Conservation (phyloP, 2,797 vertebrate species). For the Crocodylus rhombifer region DNA sequence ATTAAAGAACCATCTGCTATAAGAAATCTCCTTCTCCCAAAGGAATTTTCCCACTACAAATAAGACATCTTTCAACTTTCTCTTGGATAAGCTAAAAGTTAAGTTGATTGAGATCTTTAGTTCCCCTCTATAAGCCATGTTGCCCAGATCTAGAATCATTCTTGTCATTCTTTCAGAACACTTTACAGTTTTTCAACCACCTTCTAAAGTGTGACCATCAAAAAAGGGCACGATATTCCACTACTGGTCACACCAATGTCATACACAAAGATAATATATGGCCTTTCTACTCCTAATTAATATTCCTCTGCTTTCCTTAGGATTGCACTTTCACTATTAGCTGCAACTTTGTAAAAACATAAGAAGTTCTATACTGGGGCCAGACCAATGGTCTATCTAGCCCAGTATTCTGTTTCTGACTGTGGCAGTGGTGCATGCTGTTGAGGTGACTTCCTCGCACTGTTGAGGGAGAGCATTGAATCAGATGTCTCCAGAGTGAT, state of each 20-base stretch:
- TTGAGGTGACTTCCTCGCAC: no score
- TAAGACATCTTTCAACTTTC: background rate
- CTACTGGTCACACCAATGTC: background rate
- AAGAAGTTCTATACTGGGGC: no score
- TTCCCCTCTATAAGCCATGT: background rate
- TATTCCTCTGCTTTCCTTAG: background rate
- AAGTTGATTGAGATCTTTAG: background rate
- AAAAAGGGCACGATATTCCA: background rate
- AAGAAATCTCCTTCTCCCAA: background rate
- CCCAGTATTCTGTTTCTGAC: no score
- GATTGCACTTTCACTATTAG: background rate
- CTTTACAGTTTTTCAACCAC: background rate
- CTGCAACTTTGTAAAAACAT: background rate
- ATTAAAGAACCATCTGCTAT: background rate
- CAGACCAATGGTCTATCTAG: no score
- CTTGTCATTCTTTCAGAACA: background rate
- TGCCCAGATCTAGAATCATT: background rate
- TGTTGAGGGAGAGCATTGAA: no score
- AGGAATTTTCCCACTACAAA: background rate
- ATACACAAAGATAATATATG: slow-evolving; percentile 11
- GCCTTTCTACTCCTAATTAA: background rate
- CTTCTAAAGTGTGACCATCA: background rate
- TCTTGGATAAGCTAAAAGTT: slow-evolving; percentile 42
- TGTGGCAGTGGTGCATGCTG: no score
- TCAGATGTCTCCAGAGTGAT: no score